phyloP scores from a whole-genome alignment of 2,797 vertebrate genomes.

The Pipistrellus pygmaeus region DNA sequence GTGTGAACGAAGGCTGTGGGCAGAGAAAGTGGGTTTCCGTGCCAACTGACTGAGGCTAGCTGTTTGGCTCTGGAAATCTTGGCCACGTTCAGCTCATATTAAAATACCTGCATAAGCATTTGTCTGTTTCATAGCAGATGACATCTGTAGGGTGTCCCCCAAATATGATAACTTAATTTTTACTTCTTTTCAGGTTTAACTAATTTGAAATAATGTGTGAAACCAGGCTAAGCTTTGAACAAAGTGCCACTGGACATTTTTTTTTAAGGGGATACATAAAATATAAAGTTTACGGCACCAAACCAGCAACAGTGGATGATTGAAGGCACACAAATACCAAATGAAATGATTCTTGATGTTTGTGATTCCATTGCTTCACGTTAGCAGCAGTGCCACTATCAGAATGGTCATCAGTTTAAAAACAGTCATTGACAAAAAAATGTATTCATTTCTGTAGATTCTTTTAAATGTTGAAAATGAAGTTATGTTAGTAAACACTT shows the following conservation, averaged over 20 bases:
- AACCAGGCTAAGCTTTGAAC: not conserved
- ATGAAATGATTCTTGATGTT: not conserved
- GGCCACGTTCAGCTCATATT: not conserved
- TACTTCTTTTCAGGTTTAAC: not conserved
- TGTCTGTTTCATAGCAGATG: not conserved
- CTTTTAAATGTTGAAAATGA: not conserved
- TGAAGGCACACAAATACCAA: not conserved
- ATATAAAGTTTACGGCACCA: not conserved
- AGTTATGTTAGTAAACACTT: not conserved
- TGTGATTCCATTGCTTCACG: not conserved
- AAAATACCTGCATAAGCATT: not conserved
- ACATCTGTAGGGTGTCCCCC: not conserved
- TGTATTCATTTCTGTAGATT: not conserved
- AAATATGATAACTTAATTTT: not conserved
- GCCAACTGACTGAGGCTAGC: not conserved
- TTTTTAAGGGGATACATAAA: not conserved
- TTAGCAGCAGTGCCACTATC: not conserved
- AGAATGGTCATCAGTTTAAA: not conserved
- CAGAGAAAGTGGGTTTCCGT: not conserved
- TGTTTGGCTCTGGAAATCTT: not conserved
- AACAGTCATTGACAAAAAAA: not conserved
- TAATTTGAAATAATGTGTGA: not conserved
- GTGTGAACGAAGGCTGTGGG: not conserved
- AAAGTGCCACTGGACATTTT: not conserved
- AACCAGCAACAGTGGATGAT: not conserved